phyloP scores from a whole-genome alignment of 2,113 vertebrate species.

The Platichthys flesus region DNA sequence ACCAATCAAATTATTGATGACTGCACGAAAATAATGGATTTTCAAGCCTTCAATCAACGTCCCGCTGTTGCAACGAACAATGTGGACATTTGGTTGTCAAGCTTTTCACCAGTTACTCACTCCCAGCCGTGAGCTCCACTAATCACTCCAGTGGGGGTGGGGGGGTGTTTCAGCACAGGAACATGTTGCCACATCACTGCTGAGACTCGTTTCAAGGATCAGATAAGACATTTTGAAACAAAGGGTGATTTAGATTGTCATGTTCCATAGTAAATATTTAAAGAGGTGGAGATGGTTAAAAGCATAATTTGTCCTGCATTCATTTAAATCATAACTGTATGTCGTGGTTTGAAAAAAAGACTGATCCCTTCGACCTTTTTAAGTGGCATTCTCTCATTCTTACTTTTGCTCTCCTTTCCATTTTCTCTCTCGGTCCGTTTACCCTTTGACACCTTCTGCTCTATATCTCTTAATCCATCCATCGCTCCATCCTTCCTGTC shows the following conservation, averaged over 20 bases:
- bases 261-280: background rate
- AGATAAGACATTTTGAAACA: background rate
- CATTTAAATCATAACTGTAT: background rate
- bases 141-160: constrained; percentile 26
- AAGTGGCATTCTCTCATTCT: constrained; percentile 25
- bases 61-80: constrained; percentile 6
- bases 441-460: constrained; percentile 20
- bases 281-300: too few relatives aligned
- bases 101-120: constrained; percentile 35
- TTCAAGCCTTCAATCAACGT: background rate
- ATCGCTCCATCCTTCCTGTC: constrained; percentile 19
- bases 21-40: constrained; percentile 1
- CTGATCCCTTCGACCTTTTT: background rate
- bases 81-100: background rate
- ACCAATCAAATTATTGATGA: constrained; percentile 7
- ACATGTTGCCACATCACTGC: background rate
- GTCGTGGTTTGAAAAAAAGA: too few relatives aligned
- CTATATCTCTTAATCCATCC: constrained; percentile 35
- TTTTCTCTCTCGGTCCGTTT: background rate
- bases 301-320: background rate
- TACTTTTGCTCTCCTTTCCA: constrained; percentile 1
- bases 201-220: background rate
- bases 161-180: background rate
- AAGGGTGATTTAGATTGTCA: background rate
- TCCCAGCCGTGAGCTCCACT: constrained; percentile 2